Evolutionary conservation across 1,140 invertebrate genomes (phyloP).

Genomic region (Diorhabda elongata): DNA sequence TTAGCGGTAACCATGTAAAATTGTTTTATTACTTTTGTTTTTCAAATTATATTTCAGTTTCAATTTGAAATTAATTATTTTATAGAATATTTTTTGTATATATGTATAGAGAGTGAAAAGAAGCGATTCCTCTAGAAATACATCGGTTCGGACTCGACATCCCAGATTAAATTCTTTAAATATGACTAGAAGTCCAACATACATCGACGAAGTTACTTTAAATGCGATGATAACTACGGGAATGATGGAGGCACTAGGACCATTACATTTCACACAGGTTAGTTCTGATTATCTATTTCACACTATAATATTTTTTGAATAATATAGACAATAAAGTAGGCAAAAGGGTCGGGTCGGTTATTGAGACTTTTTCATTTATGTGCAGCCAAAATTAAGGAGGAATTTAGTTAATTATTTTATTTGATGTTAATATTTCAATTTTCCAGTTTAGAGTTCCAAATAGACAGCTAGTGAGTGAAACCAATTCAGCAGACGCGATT

Average conservation of each 20-base stretch:
- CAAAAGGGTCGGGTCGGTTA: too few species aligned
- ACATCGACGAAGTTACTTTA: constrained; percentile 15
- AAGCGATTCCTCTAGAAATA: constrained; percentile 7
- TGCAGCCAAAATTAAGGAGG: too few species aligned
- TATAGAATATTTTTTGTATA: too few species aligned
- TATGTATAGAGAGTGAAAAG: constrained; percentile 14
- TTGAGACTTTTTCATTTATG: too few species aligned
- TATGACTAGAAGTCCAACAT: constrained; percentile 7
- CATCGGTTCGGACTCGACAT: background rate
- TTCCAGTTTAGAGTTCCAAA: constrained; percentile 10
- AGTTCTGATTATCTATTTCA: background rate
- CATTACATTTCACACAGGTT: constrained; percentile 13
- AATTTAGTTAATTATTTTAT: background rate
- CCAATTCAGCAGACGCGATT: constrained; percentile 19
- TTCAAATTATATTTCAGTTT: too few species aligned
- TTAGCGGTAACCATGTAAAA: too few species aligned
- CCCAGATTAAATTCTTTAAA: constrained; percentile 8
- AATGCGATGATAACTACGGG: constrained; percentile 18
- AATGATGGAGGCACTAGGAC: constrained; percentile 13
- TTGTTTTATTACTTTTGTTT: too few species aligned
- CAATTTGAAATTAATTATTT: too few species aligned
- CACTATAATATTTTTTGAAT: too few species aligned
- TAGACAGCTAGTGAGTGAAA: background rate
- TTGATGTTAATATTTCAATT: background rate
- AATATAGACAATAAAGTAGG: too few species aligned